Evolutionary conservation across 1,140 invertebrate species (phyloP).

Genomic region (Drosophila novamexicana): DNA sequence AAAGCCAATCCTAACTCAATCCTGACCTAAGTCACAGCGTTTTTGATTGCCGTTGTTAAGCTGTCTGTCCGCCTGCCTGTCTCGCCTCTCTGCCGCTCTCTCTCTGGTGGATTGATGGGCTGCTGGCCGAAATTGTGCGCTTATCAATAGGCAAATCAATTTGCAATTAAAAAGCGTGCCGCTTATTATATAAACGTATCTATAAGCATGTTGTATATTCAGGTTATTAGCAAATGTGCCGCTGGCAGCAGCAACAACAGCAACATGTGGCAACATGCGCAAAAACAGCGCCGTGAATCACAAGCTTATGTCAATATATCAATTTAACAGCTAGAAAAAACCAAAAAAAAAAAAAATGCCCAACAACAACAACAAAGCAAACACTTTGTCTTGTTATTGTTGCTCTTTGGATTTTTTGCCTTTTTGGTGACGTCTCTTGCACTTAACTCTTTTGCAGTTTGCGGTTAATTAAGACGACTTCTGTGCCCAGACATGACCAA

Average conservation of each 20-base stretch:
- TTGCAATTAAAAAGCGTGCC: conserved; percentile 68
- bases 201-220: conserved; percentile 52
- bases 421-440: conserved; percentile 67
- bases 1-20: conserved; percentile 46
- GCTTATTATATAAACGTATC: conserved; percentile 53
- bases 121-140: conserved; percentile 63
- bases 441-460: conserved; percentile 63
- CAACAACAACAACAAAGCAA: conserved; percentile 55
- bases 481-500: conserved; percentile 59
- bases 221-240: conserved; percentile 66
- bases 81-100: background rate
- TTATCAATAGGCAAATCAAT: conserved; percentile 75
- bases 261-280: conserved; percentile 23
- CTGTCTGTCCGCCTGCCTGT: conserved; percentile 24
- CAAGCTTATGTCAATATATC: conserved; percentile 75
- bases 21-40: conserved; percentile 70
- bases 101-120: conserved; percentile 63
- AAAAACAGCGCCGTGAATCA: conserved; percentile 48
- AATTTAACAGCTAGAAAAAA: conserved; percentile 74
- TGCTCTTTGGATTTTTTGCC: conserved; percentile 5
- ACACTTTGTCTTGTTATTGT: conserved; percentile 55
- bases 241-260: conserved; percentile 26
- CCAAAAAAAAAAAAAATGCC: conserved; percentile 16
- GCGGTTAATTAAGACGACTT: conserved; percentile 77
- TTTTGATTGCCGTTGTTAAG: conserved; percentile 43